These are phyloP conservation scores for Rhogogaster chlorosoma DNA, from an alignment of 2,888 invertebrate species.

Conservation along the genomic window DNA sequence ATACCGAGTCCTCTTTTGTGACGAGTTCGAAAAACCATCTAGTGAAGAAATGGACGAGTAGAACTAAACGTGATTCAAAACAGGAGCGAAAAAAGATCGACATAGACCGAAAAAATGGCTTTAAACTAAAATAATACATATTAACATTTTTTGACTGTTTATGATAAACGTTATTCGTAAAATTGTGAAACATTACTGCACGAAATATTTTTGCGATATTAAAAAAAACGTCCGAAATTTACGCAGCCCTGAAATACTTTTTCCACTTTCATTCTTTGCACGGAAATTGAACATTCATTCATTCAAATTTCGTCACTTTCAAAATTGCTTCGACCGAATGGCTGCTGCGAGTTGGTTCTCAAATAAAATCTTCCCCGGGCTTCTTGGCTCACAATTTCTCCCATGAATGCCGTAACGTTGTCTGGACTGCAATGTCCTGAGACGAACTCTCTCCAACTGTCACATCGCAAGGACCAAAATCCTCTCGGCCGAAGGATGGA, in stretches of 20 bases:
- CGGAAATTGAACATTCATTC: background rate
- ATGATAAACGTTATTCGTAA: background rate
- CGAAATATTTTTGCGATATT: conserved; percentile 23
- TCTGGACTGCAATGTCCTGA: conserved; percentile 74
- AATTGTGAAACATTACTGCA: background rate
- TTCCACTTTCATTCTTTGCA: background rate
- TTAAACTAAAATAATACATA: conserved; percentile 18
- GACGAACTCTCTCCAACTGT: conserved; percentile 79
- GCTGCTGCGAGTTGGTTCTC: conserved; percentile 80
- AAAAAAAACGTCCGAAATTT: background rate
- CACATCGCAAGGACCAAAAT: conserved; percentile 82
- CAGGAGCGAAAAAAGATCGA: background rate
- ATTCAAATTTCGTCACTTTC: background rate
- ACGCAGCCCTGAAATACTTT: background rate
- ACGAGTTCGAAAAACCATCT: conserved; percentile 69
- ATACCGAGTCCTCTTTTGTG: conserved; percentile 76
- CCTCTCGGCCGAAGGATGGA: conserved; percentile 81
- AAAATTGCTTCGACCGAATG: conserved; percentile 78
- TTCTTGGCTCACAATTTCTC: conserved; percentile 76
- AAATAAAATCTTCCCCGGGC: conserved; percentile 83
- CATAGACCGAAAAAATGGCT: background rate
- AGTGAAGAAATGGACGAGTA: conserved; percentile 51
- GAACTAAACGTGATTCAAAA: background rate
- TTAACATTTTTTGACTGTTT: background rate
- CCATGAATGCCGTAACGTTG: conserved; percentile 79